These are phyloP conservation scores for Palythoa grandiflora DNA, from an alignment of 92 coral and sea anemone species.

Conservation along the genomic window DNA sequence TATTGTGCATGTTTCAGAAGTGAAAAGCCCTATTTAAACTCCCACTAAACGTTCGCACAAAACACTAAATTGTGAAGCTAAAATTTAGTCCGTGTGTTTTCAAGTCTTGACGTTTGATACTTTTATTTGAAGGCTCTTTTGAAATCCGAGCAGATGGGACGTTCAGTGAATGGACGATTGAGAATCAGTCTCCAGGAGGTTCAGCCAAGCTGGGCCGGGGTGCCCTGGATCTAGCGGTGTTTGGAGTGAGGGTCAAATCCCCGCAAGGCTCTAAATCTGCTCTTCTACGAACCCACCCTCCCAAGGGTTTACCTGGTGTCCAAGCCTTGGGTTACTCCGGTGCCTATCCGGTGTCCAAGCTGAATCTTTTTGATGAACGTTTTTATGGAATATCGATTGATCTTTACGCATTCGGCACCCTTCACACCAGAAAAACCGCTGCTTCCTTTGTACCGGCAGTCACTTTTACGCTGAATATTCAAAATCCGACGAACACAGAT, in stretches of 20 bases:
- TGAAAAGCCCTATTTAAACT: too few species aligned
- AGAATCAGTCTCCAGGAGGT: slow-evolving; percentile 95
- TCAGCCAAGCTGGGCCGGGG: slow-evolving; percentile 88
- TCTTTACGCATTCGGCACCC: slow-evolving; percentile 74
- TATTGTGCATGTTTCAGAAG: too few species aligned
- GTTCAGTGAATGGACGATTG: slow-evolving; percentile 87
- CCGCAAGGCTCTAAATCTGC: slow-evolving; percentile 66
- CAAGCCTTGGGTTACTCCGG: slow-evolving; percentile 81
- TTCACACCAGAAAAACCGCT: slow-evolving; percentile 71
- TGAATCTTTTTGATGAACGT: slow-evolving; percentile 64
- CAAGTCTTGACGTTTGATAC: background rate
- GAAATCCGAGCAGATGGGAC: slow-evolving; percentile 91
- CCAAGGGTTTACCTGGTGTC: slow-evolving; percentile 84
- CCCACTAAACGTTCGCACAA: too few species aligned
- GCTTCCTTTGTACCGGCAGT: slow-evolving; percentile 79
- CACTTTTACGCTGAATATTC: slow-evolving; percentile 70
- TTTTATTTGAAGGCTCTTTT: slow-evolving; percentile 70
- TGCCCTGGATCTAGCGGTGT: slow-evolving; percentile 78
- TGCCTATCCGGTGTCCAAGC: slow-evolving; percentile 80
- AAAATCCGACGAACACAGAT: slow-evolving; percentile 72
- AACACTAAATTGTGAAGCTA: background rate
- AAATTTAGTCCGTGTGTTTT: background rate
- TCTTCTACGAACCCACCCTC: slow-evolving; percentile 87
- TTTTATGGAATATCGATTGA: slow-evolving; percentile 82
- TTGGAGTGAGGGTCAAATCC: slow-evolving; percentile 76